phyloP scores from a whole-genome alignment of 2,888 invertebrate genomes.

The Syritta pipiens region DNA sequence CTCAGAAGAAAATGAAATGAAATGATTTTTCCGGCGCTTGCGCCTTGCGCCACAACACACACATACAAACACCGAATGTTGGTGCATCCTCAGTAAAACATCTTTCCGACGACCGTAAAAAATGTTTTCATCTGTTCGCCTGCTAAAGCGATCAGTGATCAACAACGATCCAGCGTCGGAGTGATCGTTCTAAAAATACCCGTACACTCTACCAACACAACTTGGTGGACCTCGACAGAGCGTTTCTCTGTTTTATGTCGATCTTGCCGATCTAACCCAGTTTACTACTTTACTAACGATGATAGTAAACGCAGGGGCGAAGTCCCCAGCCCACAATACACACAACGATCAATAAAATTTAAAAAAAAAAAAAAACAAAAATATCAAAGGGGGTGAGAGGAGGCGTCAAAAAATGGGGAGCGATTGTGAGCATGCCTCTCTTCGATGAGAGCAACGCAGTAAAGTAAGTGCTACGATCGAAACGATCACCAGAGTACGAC shows the following conservation, averaged over 20 bases:
- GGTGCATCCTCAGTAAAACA: neutral
- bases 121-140: constrained; percentile 24
- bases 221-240: too few species aligned
- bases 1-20: too few species aligned
- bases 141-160: constrained; percentile 31
- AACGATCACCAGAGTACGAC: constrained; percentile 27
- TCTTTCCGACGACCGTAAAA: constrained; percentile 17
- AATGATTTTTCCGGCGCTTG: neutral
- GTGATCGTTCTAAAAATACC: constrained; percentile 60
- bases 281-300: constrained; percentile 43
- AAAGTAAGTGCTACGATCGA: constrained; percentile 52
- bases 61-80: too few species aligned
- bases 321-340: constrained; percentile 7
- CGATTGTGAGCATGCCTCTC: constrained; percentile 20
- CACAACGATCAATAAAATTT: constrained; percentile 2
- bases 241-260: constrained; percentile 11
- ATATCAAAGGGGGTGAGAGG: neutral
- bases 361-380: constrained; percentile 15
- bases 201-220: constrained; percentile 28
- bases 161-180: constrained; percentile 21
- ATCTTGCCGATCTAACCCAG: constrained; percentile 45
- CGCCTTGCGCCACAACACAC: too few species aligned
- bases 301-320: constrained; percentile 46
- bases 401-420: neutral
- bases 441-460: constrained; percentile 47